Conservation (phyloP, 2,797 vertebrate species). For the Rhinella marina region DNA sequence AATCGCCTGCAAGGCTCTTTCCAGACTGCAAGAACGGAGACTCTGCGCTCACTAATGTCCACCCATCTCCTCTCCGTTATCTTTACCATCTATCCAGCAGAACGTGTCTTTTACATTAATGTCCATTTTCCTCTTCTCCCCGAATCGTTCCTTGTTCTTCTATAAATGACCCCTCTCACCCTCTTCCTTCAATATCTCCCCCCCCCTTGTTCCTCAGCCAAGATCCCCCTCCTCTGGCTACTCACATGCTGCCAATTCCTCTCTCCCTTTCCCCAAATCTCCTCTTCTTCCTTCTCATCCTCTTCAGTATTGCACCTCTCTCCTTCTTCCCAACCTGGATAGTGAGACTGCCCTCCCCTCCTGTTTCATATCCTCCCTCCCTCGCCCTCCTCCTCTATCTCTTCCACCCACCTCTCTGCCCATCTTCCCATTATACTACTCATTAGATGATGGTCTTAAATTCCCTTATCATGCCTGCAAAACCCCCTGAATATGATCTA, state of each 20-base stretch:
- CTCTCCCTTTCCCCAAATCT: slow-evolving; percentile 57
- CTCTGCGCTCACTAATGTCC: slow-evolving; percentile 27
- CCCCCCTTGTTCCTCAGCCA: neutral
- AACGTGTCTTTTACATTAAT: neutral
- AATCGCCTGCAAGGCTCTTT: slow-evolving; percentile 4
- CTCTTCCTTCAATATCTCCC: slow-evolving; percentile 6
- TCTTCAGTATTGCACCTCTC: slow-evolving; percentile 51
- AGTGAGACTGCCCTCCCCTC: slow-evolving; percentile 38
- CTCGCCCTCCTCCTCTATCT: slow-evolving; percentile 32
- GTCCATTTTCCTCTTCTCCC: neutral
- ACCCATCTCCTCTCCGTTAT: neutral
- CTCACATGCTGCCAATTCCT: slow-evolving; percentile 52
- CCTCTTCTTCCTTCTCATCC: slow-evolving; percentile 59
- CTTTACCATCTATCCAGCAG: slow-evolving; percentile 2
- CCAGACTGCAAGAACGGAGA: slow-evolving; percentile 5
- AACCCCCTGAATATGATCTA: neutral
- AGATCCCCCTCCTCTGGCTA: slow-evolving; percentile 7
- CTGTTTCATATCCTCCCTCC: slow-evolving; percentile 28
- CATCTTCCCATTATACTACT: slow-evolving; percentile 28
- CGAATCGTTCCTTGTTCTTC: neutral
- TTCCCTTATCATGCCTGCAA: neutral
- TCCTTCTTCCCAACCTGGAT: slow-evolving; percentile 50
- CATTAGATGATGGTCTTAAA: slow-evolving; percentile 24
- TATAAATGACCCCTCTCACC: neutral
- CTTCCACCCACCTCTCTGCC: slow-evolving; percentile 36